Evolutionary conservation across 2,888 invertebrate genomes (phyloP).

Genomic region (Hyposoter didymator): DNA sequence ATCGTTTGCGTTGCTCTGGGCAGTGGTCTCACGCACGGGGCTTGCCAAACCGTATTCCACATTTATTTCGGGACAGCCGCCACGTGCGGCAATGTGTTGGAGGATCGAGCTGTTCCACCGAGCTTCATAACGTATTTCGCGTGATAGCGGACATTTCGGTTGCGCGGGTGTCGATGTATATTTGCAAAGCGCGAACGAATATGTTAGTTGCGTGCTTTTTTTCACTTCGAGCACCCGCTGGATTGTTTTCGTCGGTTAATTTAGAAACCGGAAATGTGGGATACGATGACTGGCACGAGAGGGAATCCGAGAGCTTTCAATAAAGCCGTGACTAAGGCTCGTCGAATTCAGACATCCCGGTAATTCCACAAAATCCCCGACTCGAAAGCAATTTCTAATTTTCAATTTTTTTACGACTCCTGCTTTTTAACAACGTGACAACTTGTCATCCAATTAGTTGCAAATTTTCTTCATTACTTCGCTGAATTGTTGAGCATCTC

Average conservation of each 20-base stretch:
- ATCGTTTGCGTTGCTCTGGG: conserved; percentile 59
- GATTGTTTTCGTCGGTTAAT: not conserved
- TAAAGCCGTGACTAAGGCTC: not conserved
- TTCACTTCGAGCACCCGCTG: not conserved
- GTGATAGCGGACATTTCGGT: conserved; percentile 45
- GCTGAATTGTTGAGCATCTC: too few relatives aligned
- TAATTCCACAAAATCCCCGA: not conserved
- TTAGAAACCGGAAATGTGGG: not conserved
- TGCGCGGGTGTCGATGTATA: conserved; percentile 55
- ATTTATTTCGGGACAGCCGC: conserved; percentile 80
- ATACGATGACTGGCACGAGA: conserved; percentile 1
- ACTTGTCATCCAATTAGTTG: too few relatives aligned
- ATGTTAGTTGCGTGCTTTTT: not conserved
- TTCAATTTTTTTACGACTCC: not conserved
- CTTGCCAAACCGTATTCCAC: conserved; percentile 80
- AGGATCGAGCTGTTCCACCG: conserved; percentile 63
- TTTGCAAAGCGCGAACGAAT: conserved; percentile 1
- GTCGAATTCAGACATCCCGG: not conserved
- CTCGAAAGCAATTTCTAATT: not conserved
- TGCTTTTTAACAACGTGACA: not conserved
- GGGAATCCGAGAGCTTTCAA: conserved; percentile 1
- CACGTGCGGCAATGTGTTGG: conserved; percentile 81
- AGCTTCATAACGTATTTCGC: conserved; percentile 59
- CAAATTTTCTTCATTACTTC: too few relatives aligned
- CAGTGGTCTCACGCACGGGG: conserved; percentile 70